Conservation (phyloP, 2,888 invertebrate genomes). For the Archips xylosteana region DNA sequence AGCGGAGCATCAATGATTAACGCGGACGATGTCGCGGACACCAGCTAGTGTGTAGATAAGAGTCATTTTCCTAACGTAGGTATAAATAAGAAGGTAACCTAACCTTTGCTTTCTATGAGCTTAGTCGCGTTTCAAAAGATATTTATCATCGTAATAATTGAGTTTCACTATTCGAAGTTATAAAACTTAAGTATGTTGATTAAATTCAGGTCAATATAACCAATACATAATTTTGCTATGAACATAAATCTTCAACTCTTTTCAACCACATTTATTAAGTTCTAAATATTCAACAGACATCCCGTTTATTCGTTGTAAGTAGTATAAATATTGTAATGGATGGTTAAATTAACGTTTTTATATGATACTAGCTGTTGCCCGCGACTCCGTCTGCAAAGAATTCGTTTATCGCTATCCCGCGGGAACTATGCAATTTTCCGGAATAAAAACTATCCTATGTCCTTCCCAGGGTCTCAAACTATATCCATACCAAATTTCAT, state of each 20-base stretch:
- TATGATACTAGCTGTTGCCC: too few species aligned
- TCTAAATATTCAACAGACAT: background rate
- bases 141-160: background rate
- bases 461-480: too few species aligned
- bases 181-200: too few species aligned
- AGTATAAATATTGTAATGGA: background rate
- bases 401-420: too few species aligned
- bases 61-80: background rate
- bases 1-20: too few species aligned
- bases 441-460: too few species aligned
- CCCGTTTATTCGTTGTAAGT: background rate
- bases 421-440: too few species aligned
- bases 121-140: conserved; percentile 4
- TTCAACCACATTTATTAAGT: background rate
- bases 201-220: conserved; percentile 7
- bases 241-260: conserved; percentile 7
- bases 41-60: too few species aligned
- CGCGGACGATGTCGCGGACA: too few species aligned
- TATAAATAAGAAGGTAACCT: background rate
- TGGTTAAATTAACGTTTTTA: background rate
- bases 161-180: background rate
- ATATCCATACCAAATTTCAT: too few species aligned
- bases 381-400: too few species aligned
- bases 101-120: conserved; percentile 15
- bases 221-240: conserved; percentile 9